phyloP scores from a whole-genome alignment of 2,113 vertebrate species.

The Colinus virginianus region DNA sequence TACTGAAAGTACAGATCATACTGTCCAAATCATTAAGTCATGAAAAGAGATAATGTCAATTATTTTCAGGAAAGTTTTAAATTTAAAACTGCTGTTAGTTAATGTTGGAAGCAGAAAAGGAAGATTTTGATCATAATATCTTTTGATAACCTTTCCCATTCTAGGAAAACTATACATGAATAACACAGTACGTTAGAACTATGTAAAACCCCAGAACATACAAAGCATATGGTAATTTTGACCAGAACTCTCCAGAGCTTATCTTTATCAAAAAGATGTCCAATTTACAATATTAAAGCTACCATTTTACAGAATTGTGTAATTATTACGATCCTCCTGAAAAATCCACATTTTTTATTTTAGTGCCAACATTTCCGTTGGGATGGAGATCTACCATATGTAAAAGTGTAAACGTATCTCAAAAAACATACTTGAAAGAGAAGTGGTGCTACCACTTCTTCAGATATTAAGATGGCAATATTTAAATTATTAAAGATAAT shows the following conservation, averaged over 20 bases:
- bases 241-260: not conserved
- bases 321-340: not conserved
- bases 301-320: not conserved
- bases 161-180: not conserved
- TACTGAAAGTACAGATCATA: not conserved
- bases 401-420: not conserved
- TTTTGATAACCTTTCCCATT: not conserved
- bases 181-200: not conserved
- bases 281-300: not conserved
- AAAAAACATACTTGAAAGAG: not conserved
- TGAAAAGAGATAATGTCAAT: not conserved
- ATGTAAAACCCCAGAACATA: not conserved
- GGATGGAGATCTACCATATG: not conserved
- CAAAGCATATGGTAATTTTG: not conserved
- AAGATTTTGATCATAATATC: not conserved
- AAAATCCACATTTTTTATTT: not conserved
- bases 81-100: not conserved
- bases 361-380: not conserved
- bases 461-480: not conserved
- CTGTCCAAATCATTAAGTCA: not conserved
- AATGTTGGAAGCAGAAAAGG: not conserved
- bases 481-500: not conserved
- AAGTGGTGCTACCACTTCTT: not conserved
- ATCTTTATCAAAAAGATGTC: not conserved
- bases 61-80: not conserved